These are phyloP conservation scores for Caenorhabditis sp. DNA, from an alignment of 2,888 invertebrate species.

Conservation along the genomic window DNA sequence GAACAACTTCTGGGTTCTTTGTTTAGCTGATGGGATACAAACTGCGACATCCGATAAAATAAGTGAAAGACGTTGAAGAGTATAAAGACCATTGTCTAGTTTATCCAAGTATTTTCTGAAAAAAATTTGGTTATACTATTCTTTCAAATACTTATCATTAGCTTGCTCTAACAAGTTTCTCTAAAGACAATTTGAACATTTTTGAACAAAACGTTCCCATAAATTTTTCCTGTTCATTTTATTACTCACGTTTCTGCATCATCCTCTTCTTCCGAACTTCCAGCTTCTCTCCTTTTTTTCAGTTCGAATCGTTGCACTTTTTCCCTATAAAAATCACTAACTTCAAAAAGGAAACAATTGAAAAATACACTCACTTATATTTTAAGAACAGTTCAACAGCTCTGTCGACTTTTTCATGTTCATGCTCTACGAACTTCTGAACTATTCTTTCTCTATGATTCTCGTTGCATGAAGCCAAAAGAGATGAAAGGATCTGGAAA, in stretches of 20 bases:
- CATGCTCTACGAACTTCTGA: conserved; percentile 95
- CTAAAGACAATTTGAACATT: too few species aligned
- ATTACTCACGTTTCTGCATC: neutral
- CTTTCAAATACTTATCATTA: conserved; percentile 11
- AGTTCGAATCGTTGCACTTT: conserved; percentile 47
- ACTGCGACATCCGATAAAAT: conserved; percentile 76
- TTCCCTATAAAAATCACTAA: conserved; percentile 36
- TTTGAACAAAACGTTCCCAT: too few species aligned
- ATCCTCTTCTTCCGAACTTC: conserved; percentile 44
- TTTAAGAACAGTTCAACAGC: conserved; percentile 95
- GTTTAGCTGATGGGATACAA: conserved; percentile 65
- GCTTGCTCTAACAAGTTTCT: too few species aligned
- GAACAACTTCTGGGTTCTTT: conserved; percentile 59
- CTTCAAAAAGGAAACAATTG: neutral
- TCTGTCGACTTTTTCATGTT: conserved; percentile 95
- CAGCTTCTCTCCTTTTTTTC: conserved; percentile 34
- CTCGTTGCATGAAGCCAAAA: conserved; percentile 90
- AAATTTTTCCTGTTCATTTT: too few species aligned
- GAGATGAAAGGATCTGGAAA: conserved; percentile 79
- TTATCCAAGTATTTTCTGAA: conserved; percentile 76
- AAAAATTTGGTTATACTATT: neutral
- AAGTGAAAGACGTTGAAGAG: conserved; percentile 88
- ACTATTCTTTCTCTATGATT: conserved; percentile 88
- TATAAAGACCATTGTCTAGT: conserved; percentile 92
- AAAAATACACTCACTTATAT: conserved; percentile 72